Conservation (phyloP, 2,113 vertebrate genomes). For the Chamaetylas fuelleborni region DNA sequence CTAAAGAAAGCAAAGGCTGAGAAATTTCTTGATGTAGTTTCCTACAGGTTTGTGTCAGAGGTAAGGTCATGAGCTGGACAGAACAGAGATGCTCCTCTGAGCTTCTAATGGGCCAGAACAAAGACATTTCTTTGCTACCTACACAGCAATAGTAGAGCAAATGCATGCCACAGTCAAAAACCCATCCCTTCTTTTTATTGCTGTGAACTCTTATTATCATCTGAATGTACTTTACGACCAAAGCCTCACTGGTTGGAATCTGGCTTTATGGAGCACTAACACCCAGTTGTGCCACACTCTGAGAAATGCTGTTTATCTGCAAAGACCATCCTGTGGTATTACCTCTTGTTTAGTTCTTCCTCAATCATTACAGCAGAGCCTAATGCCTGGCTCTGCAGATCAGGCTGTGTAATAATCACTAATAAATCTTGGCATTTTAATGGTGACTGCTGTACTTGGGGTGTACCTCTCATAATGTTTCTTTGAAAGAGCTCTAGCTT, state of each 20-base stretch:
- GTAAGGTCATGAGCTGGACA: background rate
- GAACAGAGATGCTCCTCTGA: background rate
- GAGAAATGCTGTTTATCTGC: background rate
- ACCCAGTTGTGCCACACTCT: rapidly evolving
- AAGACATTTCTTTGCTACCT: background rate
- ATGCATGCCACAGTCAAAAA: background rate
- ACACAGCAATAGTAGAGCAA: background rate
- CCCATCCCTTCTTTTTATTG: background rate
- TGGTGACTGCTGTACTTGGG: background rate
- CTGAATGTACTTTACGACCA: background rate
- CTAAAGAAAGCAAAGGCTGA: background rate
- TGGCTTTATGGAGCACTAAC: background rate
- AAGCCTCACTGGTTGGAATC: background rate
- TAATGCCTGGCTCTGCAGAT: background rate
- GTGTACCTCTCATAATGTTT: background rate
- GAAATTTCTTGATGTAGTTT: background rate
- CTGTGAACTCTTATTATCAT: background rate
- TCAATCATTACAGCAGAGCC: background rate
- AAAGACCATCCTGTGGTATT: background rate
- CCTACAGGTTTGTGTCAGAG: background rate
- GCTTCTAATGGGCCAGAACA: background rate
- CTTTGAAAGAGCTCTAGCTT: background rate
- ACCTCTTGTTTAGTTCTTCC: background rate
- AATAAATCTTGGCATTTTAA: constrained; percentile 27
- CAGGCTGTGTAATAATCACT: background rate